Percentiles rank a stretch among this genome's conserved stretches.
These are phyloP conservation scores for Bhutanitis thaidina DNA, from an alignment of 2,888 invertebrate species.

Conservation along the genomic window DNA sequence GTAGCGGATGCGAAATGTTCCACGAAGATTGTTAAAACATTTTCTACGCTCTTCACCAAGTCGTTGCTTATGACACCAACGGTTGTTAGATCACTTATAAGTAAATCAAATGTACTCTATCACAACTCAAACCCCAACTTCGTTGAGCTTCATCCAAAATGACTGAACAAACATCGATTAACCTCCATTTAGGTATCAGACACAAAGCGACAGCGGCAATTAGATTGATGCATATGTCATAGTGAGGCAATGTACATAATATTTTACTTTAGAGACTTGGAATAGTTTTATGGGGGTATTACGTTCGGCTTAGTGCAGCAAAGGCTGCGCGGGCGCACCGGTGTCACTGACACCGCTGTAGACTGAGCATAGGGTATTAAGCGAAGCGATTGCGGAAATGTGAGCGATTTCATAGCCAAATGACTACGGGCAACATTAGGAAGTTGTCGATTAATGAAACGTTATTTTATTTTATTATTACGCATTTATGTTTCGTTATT, in stretches of 20 bases:
- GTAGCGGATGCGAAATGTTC: no score
- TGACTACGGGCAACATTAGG: no score
- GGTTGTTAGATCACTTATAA: no score
- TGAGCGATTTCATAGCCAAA: neutral
- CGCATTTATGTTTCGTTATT: no score
- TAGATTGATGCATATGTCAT: slow-evolving; percentile 16
- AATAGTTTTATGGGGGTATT: slow-evolving; percentile 38
- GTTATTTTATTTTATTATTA: no score
- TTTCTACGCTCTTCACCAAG: no score
- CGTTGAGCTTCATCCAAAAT: neutral
- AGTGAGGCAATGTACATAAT: slow-evolving; percentile 13
- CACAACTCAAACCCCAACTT: no score
- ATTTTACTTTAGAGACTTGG: slow-evolving; percentile 27
- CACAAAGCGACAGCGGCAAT: slow-evolving; percentile 14
- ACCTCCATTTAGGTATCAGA: slow-evolving; percentile 18
- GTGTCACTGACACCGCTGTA: slow-evolving; percentile 58
- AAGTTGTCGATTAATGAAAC: no score
- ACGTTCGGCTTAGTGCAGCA: slow-evolving; percentile 35
- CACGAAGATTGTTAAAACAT: no score
- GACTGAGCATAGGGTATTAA: slow-evolving; percentile 20
- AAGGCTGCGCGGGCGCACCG: slow-evolving; percentile 60
- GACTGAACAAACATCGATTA: neutral
- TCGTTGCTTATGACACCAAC: no score
- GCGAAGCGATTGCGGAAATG: slow-evolving; percentile 22
- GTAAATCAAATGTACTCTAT: no score